Conservation (phyloP, 37 sponge, comb jelly and placozoan species). For the Tethya wilhelma region DNA sequence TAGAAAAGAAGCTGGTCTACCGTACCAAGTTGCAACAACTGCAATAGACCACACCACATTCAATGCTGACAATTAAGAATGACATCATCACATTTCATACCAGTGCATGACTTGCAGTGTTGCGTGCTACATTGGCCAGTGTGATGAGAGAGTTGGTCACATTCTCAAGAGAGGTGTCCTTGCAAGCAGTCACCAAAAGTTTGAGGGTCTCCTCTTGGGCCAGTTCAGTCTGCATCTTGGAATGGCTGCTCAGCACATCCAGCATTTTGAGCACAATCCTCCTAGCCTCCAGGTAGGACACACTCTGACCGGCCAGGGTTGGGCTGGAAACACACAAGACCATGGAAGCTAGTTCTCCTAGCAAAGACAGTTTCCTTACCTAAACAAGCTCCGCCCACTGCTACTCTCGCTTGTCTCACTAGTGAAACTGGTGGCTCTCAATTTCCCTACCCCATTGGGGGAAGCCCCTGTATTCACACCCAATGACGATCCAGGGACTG, state of each 20-base stretch:
- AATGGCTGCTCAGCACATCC: slow-evolving; percentile 59
- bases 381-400: slow-evolving; percentile 17
- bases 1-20: slow-evolving; percentile 30
- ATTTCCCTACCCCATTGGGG: background rate
- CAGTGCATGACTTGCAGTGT: slow-evolving; percentile 51
- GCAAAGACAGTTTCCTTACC: background rate
- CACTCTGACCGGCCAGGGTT: background rate
- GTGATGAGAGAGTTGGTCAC: slow-evolving; percentile 63
- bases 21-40: slow-evolving; percentile 38
- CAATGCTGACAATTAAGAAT: background rate
- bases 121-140: slow-evolving; percentile 77
- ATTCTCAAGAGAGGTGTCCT: slow-evolving; percentile 60
- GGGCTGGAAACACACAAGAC: background rate
- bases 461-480: background rate
- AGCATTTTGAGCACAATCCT: slow-evolving; percentile 79
- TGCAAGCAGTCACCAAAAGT: slow-evolving; percentile 30
- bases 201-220: slow-evolving; percentile 24
- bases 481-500: too few species aligned
- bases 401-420: slow-evolving; percentile 34
- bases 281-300: slow-evolving; percentile 56
- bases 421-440: slow-evolving; percentile 8
- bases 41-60: background rate
- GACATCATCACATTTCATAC: slow-evolving; percentile 24
- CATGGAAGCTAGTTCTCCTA: background rate
- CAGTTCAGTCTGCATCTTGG: slow-evolving; percentile 62